phyloP scores from a whole-genome alignment of 2,888 invertebrate species.

The Lepidocyrtoides sp. region DNA sequence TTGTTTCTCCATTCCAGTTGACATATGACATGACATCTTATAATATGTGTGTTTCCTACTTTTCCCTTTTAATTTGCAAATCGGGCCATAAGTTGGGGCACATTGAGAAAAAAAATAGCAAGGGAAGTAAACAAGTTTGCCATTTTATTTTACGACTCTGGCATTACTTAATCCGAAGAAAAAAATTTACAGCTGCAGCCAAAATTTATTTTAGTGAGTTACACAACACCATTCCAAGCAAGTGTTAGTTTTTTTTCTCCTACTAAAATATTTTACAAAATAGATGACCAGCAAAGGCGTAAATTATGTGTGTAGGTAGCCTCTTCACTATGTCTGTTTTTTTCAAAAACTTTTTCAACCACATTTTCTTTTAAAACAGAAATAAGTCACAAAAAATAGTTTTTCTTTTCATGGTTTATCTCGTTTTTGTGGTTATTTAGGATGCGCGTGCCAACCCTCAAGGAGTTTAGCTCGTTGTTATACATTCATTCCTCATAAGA shows the following conservation, averaged over 20 bases:
- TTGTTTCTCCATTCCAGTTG: slow-evolving; percentile 33
- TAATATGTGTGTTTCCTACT: slow-evolving; percentile 6
- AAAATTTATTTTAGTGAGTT: too few relatives aligned
- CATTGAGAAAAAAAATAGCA: slow-evolving; percentile 19
- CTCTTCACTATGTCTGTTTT: too few relatives aligned
- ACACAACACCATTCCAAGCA: too few relatives aligned
- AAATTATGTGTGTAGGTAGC: too few relatives aligned
- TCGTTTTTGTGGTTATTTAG: slow-evolving; percentile 50
- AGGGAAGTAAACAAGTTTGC: background rate
- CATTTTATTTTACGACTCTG: too few relatives aligned
- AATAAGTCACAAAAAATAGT: background rate
- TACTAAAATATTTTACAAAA: too few relatives aligned
- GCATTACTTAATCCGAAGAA: too few relatives aligned
- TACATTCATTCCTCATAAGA: background rate
- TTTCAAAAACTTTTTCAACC: too few relatives aligned
- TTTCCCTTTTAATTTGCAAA: background rate
- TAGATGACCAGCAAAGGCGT: too few relatives aligned
- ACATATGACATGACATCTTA: slow-evolving; percentile 47
- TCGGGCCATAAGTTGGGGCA: slow-evolving; percentile 17
- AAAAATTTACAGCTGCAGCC: too few relatives aligned
- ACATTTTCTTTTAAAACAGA: too few relatives aligned
- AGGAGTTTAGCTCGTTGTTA: slow-evolving; percentile 43
- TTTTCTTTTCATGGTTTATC: slow-evolving; percentile 8
- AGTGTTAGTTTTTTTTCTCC: too few relatives aligned
- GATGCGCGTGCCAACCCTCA: slow-evolving; percentile 70